Evolutionary conservation across 1,140 invertebrate genomes (phyloP).

Genomic region (Drosophila sp.): DNA sequence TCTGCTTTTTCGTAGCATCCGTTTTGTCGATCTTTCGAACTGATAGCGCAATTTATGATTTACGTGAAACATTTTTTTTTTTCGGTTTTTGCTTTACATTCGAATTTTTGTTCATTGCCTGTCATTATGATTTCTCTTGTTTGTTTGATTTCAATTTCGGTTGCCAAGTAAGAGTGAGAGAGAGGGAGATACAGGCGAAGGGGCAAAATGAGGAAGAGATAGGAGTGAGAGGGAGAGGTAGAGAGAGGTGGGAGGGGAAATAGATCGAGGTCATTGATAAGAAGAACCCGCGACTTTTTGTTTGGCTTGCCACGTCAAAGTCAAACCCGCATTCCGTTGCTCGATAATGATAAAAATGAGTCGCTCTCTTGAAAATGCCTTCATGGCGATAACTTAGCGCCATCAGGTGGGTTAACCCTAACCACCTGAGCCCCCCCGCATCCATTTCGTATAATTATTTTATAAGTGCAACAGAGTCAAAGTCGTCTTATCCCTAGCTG

Average conservation of each 20-base stretch:
- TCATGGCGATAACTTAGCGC: conserved; percentile 38
- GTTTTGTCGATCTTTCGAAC: conserved; percentile 72
- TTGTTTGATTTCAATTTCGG: conserved; percentile 71
- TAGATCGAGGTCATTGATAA: conserved; percentile 74
- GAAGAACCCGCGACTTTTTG: conserved; percentile 51
- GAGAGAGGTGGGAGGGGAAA: not conserved
- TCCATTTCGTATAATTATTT: conserved; percentile 70
- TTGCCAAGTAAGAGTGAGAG: conserved; percentile 38
- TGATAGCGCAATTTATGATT: conserved; percentile 76
- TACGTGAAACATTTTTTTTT: conserved; percentile 75
- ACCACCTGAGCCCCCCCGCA: not conserved
- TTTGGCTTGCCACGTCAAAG: conserved; percentile 64
- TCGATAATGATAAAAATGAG: conserved; percentile 13
- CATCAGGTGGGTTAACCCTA: conserved; percentile 39
- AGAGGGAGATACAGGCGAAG: not conserved
- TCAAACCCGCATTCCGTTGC: conserved; percentile 58
- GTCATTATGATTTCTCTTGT: conserved; percentile 61
- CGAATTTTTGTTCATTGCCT: conserved; percentile 66
- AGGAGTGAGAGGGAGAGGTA: not conserved
- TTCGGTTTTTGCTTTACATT: conserved; percentile 63
- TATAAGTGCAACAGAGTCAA: conserved; percentile 70
- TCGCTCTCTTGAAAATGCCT: conserved; percentile 23
- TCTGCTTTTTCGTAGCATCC: conserved; percentile 64
- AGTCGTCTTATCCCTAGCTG: conserved; percentile 60
- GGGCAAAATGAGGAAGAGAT: not conserved